Evolutionary conservation across 1,140 invertebrate species (phyloP).

Genomic region (Platyura marginata): DNA sequence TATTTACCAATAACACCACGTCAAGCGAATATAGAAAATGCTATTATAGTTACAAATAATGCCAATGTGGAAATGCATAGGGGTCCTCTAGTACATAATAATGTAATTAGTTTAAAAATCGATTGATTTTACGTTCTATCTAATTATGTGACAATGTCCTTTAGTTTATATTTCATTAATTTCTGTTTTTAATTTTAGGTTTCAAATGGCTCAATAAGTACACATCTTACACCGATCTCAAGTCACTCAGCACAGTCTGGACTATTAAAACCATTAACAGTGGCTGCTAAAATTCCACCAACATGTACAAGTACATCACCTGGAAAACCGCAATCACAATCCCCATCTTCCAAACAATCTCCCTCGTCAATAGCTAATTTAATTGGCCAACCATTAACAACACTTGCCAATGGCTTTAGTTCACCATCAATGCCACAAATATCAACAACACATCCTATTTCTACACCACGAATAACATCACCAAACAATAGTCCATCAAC

Average conservation of each 20-base stretch:
- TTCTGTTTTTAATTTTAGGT: too few species aligned
- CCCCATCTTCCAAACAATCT: background rate
- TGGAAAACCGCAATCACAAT: constrained; percentile 4
- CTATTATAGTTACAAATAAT: too few species aligned
- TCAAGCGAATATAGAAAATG: too few species aligned
- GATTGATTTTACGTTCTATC: too few species aligned
- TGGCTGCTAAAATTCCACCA: constrained; percentile 4
- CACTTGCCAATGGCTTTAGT: constrained; percentile 4
- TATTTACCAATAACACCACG: too few species aligned
- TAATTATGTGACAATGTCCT: too few species aligned
- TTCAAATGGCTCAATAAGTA: constrained; percentile 12
- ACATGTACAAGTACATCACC: constrained; percentile 8
- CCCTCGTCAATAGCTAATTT: constrained; percentile 1
- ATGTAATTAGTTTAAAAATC: too few species aligned
- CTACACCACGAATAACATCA: constrained; percentile 2
- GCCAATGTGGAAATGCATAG: too few species aligned
- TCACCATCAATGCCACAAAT: constrained; percentile 4
- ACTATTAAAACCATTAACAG: constrained; percentile 3
- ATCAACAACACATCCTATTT: constrained; percentile 2
- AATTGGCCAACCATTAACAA: constrained; percentile 2
- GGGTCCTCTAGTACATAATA: too few species aligned
- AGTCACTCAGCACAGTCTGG: constrained; percentile 6
- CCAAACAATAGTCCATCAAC: constrained; percentile 3
- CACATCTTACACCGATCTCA: constrained; percentile 11
- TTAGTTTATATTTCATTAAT: too few species aligned